Evolutionary conservation across 53 echinoderm and acorn worm species (phyloP), one percentile per base, ranked within the genome.

Genomic region (Antedon mediterranea): DNA sequence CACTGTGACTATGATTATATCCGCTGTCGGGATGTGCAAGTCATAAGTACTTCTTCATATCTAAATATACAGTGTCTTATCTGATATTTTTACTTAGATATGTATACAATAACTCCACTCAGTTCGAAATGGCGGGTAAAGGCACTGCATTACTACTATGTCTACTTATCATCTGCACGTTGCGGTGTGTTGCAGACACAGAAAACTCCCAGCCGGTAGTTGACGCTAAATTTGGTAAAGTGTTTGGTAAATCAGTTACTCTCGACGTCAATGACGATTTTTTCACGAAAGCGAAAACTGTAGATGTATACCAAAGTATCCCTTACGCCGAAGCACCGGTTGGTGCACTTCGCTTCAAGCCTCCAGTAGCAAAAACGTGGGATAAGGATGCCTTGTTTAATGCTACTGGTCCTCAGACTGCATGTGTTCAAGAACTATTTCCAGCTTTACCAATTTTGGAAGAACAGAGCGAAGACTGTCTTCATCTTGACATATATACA

Each of bases 291-390:
- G 57, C 20, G 1, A 57, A 57, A 23, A 57, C 57, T 1, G 57
- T 57, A 2, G 57, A 57, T 57, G 57, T 23, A 11, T 92, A 82
- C 33, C 78, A 34, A 77, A 89, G 89, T 32, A 86, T 86, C 31
- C 90, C 93, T 5, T 93, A 87, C 81, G 90, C 90, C 27, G 93
- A 93, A 33, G 86, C 93, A 28, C 93, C 93, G 31, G 79, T 87
- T 13, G 90, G 83, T 0, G 71, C 78, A 30, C 83, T 85, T 31
- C 86, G 88, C 27, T 91, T 91, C 72, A 79, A 77, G 72, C 73
- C 86, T 29, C 86, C 92, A 0, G 80, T 81, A 33, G 26, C 79
- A 33, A 92, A 84, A 34, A 28, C 28, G 37, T 30, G 74, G 33
- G 89, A 23, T 6, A 23, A 85, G 85, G 79, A 81, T 26, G 89